Base-by-base conservation (phyloP, 2,113 vertebrate genomes). In the Eubucco bourcierii region DNA sequence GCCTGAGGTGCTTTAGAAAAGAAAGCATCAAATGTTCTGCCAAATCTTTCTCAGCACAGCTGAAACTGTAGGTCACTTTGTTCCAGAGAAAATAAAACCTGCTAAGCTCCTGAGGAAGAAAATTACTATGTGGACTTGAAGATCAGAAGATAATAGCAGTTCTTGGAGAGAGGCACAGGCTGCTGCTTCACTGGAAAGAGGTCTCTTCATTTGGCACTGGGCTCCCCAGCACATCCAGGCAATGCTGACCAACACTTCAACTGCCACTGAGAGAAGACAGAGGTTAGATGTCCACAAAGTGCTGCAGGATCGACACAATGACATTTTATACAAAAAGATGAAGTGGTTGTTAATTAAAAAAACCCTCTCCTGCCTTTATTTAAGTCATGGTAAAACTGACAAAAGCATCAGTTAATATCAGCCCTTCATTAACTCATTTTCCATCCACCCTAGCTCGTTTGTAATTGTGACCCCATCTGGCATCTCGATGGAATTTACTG, bases 1-100 rank as follows among this genome's bases (percentile, higher is more conserved):
- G 9, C 80, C 90, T 80, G 74, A 92, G 82, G 34, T 76, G 56
- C 39, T 85, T 92, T 78, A 70, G 58, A 72, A 80, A 80, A 84
- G 24, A 61, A 94, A 88, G 24, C 33, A 44, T n/a, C 63, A 74
- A 91, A 47, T n/a, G 10, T 80, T 80, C 65, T 83, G 37, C 37
- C 85, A 76, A 78, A 78, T 80, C 47, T 47, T 78, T 83, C 66
- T 24, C n/a, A 75, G 65, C 27, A 47, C 25, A 37, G 47, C 21
- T 47, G 34, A 68, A 93, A 72, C 59, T 19, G 7, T 10, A 53
- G 74, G 65, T 88, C 65, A 67, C 24, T 44, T 19, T 74, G 25
- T 50, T 91, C 37, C 52, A 61, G 44, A 74, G 47, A 65, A 92
- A 84, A 94, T 66, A 68, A 79, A 80, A 60, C 74, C 53, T 80